Evolutionary conservation across 2,888 invertebrate genomes (phyloP), one percentile per base, ranked within the genome.

Genomic region (Antheraea yamamai): DNA sequence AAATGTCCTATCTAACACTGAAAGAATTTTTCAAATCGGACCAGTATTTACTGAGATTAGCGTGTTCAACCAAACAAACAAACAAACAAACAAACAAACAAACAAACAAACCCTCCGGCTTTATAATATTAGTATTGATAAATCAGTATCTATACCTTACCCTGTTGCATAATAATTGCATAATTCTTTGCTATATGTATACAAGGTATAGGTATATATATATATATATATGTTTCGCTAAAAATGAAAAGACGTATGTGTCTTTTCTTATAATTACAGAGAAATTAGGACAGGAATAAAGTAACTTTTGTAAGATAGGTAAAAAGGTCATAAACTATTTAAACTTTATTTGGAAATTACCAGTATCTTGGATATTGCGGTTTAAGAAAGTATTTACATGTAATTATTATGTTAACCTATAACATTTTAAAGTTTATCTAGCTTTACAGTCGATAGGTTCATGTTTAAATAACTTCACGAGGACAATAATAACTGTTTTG

Each of bases 401-500:
- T 18, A 16, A 66, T 66, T 66, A 66, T 66, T 66, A 66, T 66
- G 26, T 26, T 66, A 66, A 66, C 64, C 64, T 66, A 66, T 30
- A 30, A 6, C 47, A 66, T 66, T 14, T 66, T 66, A 66, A 66
- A 66, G 64, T 66, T 66, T 66, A 66, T 66, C 64, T 16, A 18
- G 7, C 4, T 14, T n/a, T 66, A 16, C 30, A 30, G 64, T 4
- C 7, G 26, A 66, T 16, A 66, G 64, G 70, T 70, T 70, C 35
- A 68, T 68, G n/a, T 68, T 68, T 68, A 35, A 68, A 35, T 68
- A 20, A 68, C 35, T 35, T 16, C 26, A 68, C 47, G 68, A 68
- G 68, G 35, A 68, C 20, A 70, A 73, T 39, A 7, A 72, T 72
- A 75, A 72, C 72, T 58, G 35, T 73, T 35, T n/a, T 55, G 35